Base-by-base conservation (phyloP, 2,888 invertebrate genomes). In the Acrobasis repandana region DNA sequence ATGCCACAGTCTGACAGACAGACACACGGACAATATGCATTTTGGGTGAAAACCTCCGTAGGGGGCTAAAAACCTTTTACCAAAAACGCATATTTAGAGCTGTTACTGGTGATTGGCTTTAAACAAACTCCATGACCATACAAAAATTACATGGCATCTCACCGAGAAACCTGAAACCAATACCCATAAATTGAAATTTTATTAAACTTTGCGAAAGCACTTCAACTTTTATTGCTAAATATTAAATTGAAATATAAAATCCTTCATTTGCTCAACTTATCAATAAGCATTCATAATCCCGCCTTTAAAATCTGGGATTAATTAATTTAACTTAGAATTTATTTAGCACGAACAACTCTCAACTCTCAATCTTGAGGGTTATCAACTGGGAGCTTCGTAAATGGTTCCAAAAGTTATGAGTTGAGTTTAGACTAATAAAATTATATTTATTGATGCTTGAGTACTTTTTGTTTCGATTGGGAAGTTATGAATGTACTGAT, bases 281-380 rank as follows among this genome's bases (percentile, higher is more conserved):
- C 57, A 57, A 57, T 57, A 48, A 57, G 28, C 47, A 15, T 47
- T 47, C 56, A 57, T 46, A 57, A 47, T 48, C 57, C 38, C 11
- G 54, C 36, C 57, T 57, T 57, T 57, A 34, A 57, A 33, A 57
- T 57, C 18, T 47, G 8, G 47, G 57, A 48, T 57, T 57, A 57
- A 48, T 57, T 57, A 57, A 47, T 48, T 47, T 48, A 56, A 38
- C 43, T 56, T 43, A 33, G 48, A 48, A 57, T 57, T 57, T 57
- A 57, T 57, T 57, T 57, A 57, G 47, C 48, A 11, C 34, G 47
- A 34, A 56, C 28, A 50, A 20, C 50, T 18, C 20, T 50, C 20
- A 33, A 34, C 46, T 56, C 57, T 57, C 34, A 10, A 47, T 57
- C 57, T 48, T 48, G 47, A 48, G 48, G 14, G 47, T 47, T 57